Percentiles rank a stretch among this genome's conserved stretches.
Evolutionary conservation across 2,797 vertebrate genomes (phyloP).

Genomic region (Chelon labrosus): DNA sequence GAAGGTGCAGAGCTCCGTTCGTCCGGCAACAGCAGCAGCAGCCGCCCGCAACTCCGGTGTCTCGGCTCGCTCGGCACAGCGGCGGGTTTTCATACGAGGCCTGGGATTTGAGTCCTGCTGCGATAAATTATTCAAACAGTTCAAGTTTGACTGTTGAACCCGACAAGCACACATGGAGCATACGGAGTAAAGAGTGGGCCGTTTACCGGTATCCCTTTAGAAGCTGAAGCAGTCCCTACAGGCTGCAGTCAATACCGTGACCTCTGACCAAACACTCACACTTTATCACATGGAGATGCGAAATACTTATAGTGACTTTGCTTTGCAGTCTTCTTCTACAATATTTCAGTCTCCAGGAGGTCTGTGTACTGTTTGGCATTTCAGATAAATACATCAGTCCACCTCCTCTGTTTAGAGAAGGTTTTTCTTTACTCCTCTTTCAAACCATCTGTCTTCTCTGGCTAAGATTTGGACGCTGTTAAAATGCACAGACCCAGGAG

Average conservation of each 20-base stretch:
- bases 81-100: constrained; percentile 20
- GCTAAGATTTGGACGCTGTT: too few species aligned
- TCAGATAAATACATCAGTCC: too few species aligned
- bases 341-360: too few species aligned
- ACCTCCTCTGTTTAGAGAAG: too few species aligned
- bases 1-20: constrained; percentile 15
- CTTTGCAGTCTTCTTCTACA: too few species aligned
- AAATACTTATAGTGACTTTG: too few species aligned
- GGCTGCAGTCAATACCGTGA: background rate
- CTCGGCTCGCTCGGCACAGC: constrained; percentile 27
- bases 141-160: constrained; percentile 43
- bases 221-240: background rate
- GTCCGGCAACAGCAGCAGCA: background rate
- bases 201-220: constrained; percentile 9
- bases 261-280: background rate
- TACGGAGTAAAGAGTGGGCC: background rate
- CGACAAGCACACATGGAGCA: background rate
- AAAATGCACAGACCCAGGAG: too few species aligned
- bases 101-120: constrained; percentile 2
- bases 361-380: too few species aligned
- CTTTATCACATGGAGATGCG: too few species aligned
- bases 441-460: too few species aligned
- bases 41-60: background rate
- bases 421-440: too few species aligned
- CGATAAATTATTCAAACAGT: constrained; percentile 50